Base-by-base conservation (phyloP, 2,888 invertebrate species). In the Melanostoma mellinum region DNA sequence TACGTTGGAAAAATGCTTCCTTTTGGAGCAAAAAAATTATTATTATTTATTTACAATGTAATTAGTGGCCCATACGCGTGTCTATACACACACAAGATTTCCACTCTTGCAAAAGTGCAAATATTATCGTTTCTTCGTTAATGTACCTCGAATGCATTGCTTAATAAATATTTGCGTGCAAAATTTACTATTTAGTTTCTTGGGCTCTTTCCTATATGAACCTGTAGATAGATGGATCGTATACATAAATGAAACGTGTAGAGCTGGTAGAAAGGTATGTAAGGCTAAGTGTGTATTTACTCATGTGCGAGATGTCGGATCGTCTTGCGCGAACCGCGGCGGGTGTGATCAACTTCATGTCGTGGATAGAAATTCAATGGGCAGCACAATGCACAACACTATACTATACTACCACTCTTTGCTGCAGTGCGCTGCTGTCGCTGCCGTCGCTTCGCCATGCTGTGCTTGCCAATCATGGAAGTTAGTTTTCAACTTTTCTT, bases 301-400 rank as follows among this genome's bases (percentile, higher is more conserved):
- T 50, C 53, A 53, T 80, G 71, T 48, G 40, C 42, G 65, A 71
- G 76, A 63, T 74, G 68, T 68, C 55, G 63, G 58, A 75, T 50
- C 30, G 60, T 36, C 48, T 38, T 42, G 52, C 65, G 69, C 36
- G 56, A 56, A 69, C 63, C 46, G 81, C 81, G 81, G 81, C 81
- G 81, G 77, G 77, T 81, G 81, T 81, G 77, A 81, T 81, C 76
- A 81, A 77, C 81, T 72, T 60, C 53, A 76, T 81, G 72, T 68
- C 55, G 65, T 67, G 61, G 55, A 72, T 77, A 61, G 77, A 77
- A 81, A 81, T 77, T 81, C 77, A 77, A 72, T 76, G 72, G 67
- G 61, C 77, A 81, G 53, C 52, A 52, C 53, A 52, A 42, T n/a
- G n/a, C n/a, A n/a, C 36, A 9, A 8, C 42, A 63, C 50, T 38